Evolutionary conservation across 2,888 invertebrate species (phyloP), one percentile per base, ranked within the genome.

Genomic region (Andrena chrysosceles): DNA sequence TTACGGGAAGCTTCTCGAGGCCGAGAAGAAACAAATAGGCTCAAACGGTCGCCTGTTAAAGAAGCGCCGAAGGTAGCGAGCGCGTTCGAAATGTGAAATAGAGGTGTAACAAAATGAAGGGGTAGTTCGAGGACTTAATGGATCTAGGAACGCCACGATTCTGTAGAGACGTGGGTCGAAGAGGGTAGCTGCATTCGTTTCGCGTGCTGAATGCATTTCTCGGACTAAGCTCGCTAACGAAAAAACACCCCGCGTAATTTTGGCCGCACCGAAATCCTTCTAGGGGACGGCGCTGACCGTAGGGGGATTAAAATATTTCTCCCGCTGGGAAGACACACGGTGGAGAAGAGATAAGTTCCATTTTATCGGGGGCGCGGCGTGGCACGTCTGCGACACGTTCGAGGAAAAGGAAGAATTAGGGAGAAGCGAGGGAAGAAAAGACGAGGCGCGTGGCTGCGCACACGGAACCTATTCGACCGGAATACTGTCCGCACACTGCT

Each of bases 301-400:
- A 33, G 5, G 5, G 20, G 42, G 68, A 64, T 59, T 73, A 52
- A 84, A 77, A 74, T 66, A 77, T 68, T 73, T 76, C 64, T 74
- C 42, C 33, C 56, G 7, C 7, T 3, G 23, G 42, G 35, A 54
- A 62, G 63, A 72, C 48, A 56, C n/a, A 77, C 68, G 73, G 64
- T 1, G 16, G 23, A n/a, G 79, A 78, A 82, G 78, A 87, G 87
- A 90, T 90, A 89, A 90, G 90, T 90, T 83, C 75, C 71, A 63
- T 69, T 79, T 83, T 78, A 83, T 77, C 83, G 84, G 13, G 42
- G 42, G 42, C 42, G 74, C 76, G 81, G 71, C 79, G 71, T 60
- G 52, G 83, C 89, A 87, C 89, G 89, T 87, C 83, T 73, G 86
- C 88, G 84, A 90, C 89, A 85, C 87, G 86, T 89, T 33, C 49